phyloP scores from a whole-genome alignment of 2,888 invertebrate genomes.

The Acanthosepion lycidas region DNA sequence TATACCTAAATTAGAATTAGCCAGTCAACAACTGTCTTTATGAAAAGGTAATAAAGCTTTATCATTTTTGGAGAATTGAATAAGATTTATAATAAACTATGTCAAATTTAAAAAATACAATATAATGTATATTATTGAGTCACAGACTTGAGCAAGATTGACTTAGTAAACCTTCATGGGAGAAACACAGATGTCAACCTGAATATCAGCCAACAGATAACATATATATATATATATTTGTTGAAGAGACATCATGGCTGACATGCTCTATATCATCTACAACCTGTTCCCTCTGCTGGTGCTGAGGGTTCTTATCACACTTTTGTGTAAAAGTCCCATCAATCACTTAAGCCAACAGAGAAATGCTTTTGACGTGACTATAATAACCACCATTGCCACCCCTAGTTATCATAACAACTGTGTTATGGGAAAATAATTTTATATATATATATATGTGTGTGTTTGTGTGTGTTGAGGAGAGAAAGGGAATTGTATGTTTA shows the following conservation, averaged over 20 bases:
- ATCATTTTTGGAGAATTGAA: no score
- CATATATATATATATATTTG: not conserved
- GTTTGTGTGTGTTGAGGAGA: not conserved
- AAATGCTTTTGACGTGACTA: not conserved
- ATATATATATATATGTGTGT: not conserved
- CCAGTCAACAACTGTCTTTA: no score
- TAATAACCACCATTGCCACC: not conserved
- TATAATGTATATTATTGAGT: no score
- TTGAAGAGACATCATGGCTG: not conserved
- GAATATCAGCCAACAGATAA: no score
- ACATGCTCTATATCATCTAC: not conserved
- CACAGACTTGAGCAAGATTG: no score
- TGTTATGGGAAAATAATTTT: not conserved
- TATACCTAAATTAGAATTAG: no score
- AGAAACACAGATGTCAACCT: no score
- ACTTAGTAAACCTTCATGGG: no score
- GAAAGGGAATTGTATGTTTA: no score
- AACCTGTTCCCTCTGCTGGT: not conserved
- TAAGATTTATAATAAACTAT: no score
- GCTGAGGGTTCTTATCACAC: not conserved
- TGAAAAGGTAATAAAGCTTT: no score
- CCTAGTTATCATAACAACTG: not conserved
- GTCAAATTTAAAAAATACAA: no score
- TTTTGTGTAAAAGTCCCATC: not conserved
- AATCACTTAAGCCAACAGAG: not conserved